Evolutionary conservation across 2,113 vertebrate genomes (phyloP).

Genomic region (Hylia prasina): DNA sequence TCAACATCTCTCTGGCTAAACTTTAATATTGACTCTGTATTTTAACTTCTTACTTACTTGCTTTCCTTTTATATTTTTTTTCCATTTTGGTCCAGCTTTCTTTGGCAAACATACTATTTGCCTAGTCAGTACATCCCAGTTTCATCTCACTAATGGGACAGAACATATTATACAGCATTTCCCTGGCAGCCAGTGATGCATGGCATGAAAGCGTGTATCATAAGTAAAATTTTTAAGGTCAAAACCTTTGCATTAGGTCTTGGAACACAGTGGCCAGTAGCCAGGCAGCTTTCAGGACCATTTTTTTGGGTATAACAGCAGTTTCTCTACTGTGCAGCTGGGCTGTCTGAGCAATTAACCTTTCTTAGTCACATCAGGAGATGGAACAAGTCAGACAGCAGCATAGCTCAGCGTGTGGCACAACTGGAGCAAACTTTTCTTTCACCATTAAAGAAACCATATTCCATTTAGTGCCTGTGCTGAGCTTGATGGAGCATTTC

Average conservation of each 20-base stretch:
- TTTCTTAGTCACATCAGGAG: background rate
- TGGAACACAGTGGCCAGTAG: background rate
- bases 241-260: background rate
- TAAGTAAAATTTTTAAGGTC: background rate
- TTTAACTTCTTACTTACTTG: background rate
- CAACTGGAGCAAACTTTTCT: constrained; percentile 21
- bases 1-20: background rate
- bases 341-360: background rate
- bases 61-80: background rate
- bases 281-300: background rate
- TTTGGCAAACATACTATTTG: background rate
- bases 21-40: background rate
- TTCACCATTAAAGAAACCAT: background rate
- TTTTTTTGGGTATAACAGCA: background rate
- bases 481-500: background rate
- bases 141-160: background rate
- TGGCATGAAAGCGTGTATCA: background rate
- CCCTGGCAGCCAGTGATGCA: background rate
- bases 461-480: background rate
- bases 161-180: background rate
- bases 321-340: background rate
- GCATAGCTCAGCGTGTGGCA: background rate
- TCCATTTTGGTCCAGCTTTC: background rate
- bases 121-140: background rate
- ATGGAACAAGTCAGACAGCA: background rate